These are phyloP conservation scores for Orius insidiosus DNA, from an alignment of 1,140 invertebrate genomes.

Conservation along the genomic window DNA sequence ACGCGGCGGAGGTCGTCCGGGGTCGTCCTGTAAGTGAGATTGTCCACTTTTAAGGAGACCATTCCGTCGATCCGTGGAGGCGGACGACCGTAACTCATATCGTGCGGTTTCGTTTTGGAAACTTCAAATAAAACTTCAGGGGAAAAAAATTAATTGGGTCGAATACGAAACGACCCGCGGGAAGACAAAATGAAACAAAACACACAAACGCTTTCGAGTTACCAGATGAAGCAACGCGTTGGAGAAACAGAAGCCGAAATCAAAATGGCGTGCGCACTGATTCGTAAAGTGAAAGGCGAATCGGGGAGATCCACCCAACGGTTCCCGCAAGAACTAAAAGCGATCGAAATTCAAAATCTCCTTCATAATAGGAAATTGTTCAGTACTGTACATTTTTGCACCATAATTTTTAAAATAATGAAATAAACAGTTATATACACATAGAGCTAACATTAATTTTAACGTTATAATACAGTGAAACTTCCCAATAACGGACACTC, in stretches of 20 bases:
- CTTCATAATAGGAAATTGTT: no score
- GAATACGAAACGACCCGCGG: background rate
- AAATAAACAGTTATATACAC: no score
- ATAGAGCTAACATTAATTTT: no score
- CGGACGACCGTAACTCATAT: conserved; percentile 73
- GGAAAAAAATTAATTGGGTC: background rate
- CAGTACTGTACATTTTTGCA: no score
- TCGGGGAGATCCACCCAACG: no score
- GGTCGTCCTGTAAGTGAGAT: conserved; percentile 91
- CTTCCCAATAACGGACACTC: no score
- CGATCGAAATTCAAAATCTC: no score
- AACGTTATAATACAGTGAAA: no score
- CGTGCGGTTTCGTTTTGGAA: background rate
- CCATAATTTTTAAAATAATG: no score
- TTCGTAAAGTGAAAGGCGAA: no score
- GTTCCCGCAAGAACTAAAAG: no score
- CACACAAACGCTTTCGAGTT: background rate
- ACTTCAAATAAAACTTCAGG: background rate
- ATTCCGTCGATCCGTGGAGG: conserved; percentile 91
- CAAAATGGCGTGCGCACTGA: background rate
- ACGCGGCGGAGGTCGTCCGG: conserved; percentile 84
- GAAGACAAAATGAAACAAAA: background rate
- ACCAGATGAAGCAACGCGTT: background rate
- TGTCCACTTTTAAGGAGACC: conserved; percentile 95
- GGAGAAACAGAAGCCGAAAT: background rate